Evolutionary conservation across 2,888 invertebrate genomes (phyloP), one percentile per base, ranked within the genome.

Genomic region (Nephrotoma flavescens): DNA sequence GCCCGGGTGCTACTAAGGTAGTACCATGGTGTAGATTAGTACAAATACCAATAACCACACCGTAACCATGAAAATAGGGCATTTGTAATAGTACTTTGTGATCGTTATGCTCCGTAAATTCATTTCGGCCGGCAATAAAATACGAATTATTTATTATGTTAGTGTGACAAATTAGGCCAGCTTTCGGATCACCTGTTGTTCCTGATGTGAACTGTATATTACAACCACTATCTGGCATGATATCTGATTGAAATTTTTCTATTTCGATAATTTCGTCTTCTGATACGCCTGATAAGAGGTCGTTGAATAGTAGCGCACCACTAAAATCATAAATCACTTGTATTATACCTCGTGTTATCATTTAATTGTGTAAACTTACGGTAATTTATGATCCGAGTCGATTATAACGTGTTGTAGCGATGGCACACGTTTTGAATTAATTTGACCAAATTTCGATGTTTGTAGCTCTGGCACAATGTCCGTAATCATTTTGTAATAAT

Each of bases 171-270:
- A 96, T 89, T 0, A 94, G 90, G 0, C 95, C 94, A 1, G 96
- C 97, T 91, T 97, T 97, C 0, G 97, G 96, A 57, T 91, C 89
- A 0, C 93, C 94, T 0, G 97, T 96, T 0, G 96, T 96, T 19
- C 96, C 96, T 0, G 97, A 97, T 0, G 97, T 97, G 89, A 97
- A 97, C 90, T 96, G 94, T 88, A 98, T 95, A 90, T 96, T 96
- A 89, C 94, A 94, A 0, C 94, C 93, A 83, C 94, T 93, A 90
- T 95, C 95, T 47, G 96, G 94, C 86, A 94, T 92, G 11, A 96
- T 92, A 0, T 90, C 89, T 0, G 91, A 88, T 89, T 95, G 94
- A n/a, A 93, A 57, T 3, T 88, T 88, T 2, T 85, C 11, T 6
- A 89, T 86, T 11, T 87, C 85, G 6, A 86, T 15, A 0, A 31